These are phyloP conservation scores for Parapristionchus giblindavisi DNA, from an alignment of 2,888 invertebrate genomes.

Conservation along the genomic window DNA sequence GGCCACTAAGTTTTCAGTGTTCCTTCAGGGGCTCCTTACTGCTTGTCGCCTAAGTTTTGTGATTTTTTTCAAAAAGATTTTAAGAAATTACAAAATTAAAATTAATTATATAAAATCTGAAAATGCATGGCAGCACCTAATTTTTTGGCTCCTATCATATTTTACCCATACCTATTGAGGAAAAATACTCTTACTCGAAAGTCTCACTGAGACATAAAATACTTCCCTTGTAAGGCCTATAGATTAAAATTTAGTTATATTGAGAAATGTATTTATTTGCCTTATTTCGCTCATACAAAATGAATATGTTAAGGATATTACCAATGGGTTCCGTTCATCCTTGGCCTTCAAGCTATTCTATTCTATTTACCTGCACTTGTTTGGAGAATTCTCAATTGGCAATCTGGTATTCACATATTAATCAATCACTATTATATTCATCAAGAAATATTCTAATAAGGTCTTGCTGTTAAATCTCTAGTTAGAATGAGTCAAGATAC, in stretches of 20 bases:
- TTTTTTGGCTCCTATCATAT: too few relatives aligned
- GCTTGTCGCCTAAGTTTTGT: neutral
- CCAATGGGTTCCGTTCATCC: conserved; percentile 70
- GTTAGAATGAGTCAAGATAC: conserved; percentile 72
- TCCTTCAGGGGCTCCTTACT: too few relatives aligned
- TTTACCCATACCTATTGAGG: too few relatives aligned
- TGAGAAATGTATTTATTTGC: neutral
- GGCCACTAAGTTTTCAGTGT: too few relatives aligned
- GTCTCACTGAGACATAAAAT: too few relatives aligned
- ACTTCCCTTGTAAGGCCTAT: too few relatives aligned
- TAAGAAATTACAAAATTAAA: too few relatives aligned
- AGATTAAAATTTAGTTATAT: conserved; percentile 17
- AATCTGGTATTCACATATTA: conserved; percentile 59
- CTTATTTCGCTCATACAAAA: neutral
- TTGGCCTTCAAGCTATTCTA: conserved; percentile 73
- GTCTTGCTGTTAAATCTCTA: conserved; percentile 70
- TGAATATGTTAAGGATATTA: conserved; percentile 65
- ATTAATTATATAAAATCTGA: too few relatives aligned
- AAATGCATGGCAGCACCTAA: too few relatives aligned
- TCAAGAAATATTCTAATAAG: conserved; percentile 40
- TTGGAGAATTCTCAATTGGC: conserved; percentile 72
- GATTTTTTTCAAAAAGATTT: too few relatives aligned
- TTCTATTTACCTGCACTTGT: conserved; percentile 73
- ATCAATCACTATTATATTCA: neutral
- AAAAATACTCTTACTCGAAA: too few relatives aligned